phyloP scores from a whole-genome alignment of 2,888 invertebrate species.

The Podotricha telesiphe region DNA sequence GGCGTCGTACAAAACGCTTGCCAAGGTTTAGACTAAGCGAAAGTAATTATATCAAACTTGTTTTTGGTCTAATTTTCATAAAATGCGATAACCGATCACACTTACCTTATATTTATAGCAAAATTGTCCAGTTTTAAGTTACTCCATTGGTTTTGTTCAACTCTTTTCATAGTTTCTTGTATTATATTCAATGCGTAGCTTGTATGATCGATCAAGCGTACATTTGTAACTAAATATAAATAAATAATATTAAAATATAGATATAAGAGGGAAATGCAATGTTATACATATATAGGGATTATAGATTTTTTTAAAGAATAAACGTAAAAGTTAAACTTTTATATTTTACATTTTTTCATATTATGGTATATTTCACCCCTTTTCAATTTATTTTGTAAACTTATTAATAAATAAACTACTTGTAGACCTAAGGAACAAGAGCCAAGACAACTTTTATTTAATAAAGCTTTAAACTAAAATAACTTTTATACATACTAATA shows the following conservation, averaged over 20 bases:
- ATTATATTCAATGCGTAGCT: constrained; percentile 57
- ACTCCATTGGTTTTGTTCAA: constrained; percentile 62
- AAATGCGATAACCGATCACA: not conserved
- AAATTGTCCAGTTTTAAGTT: constrained; percentile 62
- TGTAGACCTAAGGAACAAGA: no score
- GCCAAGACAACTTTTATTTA: no score
- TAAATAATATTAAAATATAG: constrained; percentile 10
- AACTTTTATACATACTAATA: not conserved
- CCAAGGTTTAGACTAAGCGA: not conserved
- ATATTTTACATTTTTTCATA: no score
- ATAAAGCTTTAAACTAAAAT: no score
- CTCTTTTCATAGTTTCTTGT: constrained; percentile 53
- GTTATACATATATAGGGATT: no score
- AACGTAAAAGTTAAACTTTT: no score
- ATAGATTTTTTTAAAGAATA: no score
- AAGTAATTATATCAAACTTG: not conserved
- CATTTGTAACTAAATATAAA: constrained; percentile 55
- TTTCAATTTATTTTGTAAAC: no score
- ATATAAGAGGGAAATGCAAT: not conserved
- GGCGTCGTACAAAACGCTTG: not conserved
- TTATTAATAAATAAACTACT: no score
- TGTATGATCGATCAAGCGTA: constrained; percentile 54
- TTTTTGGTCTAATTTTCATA: not conserved
- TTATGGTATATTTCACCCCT: no score
- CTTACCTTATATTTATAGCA: constrained; percentile 56